Conservation (phyloP, 2,113 vertebrate genomes). For the Calyptommatus sinebrachiatus region DNA sequence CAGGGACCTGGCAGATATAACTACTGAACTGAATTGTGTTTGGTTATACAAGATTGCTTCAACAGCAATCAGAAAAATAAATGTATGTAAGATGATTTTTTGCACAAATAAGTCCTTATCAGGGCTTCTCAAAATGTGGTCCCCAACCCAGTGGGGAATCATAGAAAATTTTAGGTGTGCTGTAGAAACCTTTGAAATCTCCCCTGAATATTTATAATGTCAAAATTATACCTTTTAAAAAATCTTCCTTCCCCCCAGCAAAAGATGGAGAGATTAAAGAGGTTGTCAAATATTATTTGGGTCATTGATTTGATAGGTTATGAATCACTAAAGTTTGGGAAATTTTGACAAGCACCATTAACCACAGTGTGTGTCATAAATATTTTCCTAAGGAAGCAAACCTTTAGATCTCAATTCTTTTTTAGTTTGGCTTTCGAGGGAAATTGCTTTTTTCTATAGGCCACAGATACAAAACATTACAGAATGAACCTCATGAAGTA, state of each 20-base stretch:
- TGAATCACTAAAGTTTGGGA: neutral
- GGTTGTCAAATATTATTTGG: too few species aligned
- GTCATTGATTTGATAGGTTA: too few species aligned
- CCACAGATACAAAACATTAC: neutral
- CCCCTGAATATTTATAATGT: too few species aligned
- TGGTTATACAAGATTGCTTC: neutral
- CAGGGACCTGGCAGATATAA: conserved; percentile 5
- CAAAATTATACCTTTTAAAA: too few species aligned
- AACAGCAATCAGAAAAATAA: neutral
- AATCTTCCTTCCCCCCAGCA: too few species aligned
- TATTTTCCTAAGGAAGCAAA: neutral
- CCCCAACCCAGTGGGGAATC: too few species aligned
- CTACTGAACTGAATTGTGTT: neutral
- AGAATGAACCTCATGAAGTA: neutral
- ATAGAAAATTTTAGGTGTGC: too few species aligned
- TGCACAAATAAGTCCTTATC: too few species aligned
- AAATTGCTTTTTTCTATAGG: neutral
- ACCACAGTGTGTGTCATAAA: neutral
- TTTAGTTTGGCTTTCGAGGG: neutral
- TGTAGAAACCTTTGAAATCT: too few species aligned
- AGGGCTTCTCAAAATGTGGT: too few species aligned
- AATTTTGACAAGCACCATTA: neutral
- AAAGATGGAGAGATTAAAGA: too few species aligned
- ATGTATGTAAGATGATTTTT: too few species aligned
- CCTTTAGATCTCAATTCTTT: neutral